Evolutionary conservation across 2,113 vertebrate species (phyloP).

Genomic region (Neodontobutis hainanensis): DNA sequence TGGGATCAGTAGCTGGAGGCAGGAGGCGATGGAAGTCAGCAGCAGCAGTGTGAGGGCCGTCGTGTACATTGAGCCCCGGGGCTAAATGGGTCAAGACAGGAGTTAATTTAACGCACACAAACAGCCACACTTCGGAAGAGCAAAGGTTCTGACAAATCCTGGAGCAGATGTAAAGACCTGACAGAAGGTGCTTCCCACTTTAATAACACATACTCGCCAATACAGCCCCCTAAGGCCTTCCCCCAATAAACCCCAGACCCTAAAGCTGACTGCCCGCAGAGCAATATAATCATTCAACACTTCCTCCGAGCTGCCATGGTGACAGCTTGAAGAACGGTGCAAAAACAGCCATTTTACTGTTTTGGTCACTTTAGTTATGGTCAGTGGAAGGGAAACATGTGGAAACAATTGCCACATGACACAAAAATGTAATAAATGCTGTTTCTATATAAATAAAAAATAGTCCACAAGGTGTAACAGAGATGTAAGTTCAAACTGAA

Average conservation of each 20-base stretch:
- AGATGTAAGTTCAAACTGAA: neutral
- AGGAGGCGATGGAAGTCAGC: conserved; percentile 31
- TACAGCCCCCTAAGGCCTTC: conserved; percentile 9
- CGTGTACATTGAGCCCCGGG: conserved; percentile 33
- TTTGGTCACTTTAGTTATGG: conserved; percentile 31
- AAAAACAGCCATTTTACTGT: conserved; percentile 39
- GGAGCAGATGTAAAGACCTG: conserved; percentile 11
- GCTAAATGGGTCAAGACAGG: conserved; percentile 43
- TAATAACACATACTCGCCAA: conserved; percentile 38
- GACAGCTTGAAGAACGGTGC: conserved; percentile 50
- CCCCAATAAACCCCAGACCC: conserved; percentile 14
- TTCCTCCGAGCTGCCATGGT: conserved; percentile 41
- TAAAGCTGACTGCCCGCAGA: conserved; percentile 34
- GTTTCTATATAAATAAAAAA: neutral
- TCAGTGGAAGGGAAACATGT: conserved; percentile 24
- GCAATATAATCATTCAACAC: conserved; percentile 38
- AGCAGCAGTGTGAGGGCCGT: conserved; percentile 26
- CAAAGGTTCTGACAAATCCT: conserved; percentile 3
- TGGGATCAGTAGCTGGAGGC: conserved; percentile 27
- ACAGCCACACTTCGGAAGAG: neutral
- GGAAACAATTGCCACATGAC: neutral
- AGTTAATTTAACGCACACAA: conserved; percentile 39
- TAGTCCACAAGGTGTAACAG: neutral
- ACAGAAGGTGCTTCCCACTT: conserved; percentile 21
- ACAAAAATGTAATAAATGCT: neutral